phyloP scores from a whole-genome alignment of 2,888 invertebrate species.

The Ophonus ardosiacus region DNA sequence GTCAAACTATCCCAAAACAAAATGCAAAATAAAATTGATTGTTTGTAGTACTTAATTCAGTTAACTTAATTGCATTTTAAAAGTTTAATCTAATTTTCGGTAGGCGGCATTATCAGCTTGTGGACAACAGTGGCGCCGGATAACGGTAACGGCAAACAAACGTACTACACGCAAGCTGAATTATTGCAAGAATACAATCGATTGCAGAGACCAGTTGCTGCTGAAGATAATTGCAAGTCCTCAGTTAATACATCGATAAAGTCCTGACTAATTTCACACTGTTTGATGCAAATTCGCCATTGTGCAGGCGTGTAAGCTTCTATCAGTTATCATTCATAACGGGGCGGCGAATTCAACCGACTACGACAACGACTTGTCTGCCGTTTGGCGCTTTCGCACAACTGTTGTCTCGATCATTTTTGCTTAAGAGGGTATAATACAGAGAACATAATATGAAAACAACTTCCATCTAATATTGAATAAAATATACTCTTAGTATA shows the following conservation, averaged over 20 bases:
- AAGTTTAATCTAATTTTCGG: constrained; percentile 63
- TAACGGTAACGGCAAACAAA: constrained; percentile 27
- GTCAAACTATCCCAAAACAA: constrained; percentile 57
- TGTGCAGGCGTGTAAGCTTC: constrained; percentile 1
- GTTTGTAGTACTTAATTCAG: constrained; percentile 60
- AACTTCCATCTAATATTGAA: too few relatives aligned
- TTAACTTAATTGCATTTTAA: constrained; percentile 62
- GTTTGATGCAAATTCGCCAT: constrained; percentile 34
- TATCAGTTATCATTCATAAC: constrained; percentile 20
- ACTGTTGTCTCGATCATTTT: not conserved
- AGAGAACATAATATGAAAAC: too few relatives aligned
- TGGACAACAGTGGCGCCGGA: constrained; percentile 18
- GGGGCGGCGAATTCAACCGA: not conserved
- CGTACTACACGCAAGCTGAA: constrained; percentile 38
- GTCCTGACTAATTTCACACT: constrained; percentile 25
- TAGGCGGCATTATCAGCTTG: constrained; percentile 45
- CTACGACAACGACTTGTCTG: not conserved
- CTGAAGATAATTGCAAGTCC: constrained; percentile 44
- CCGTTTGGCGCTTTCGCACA: not conserved
- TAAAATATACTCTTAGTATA: too few relatives aligned
- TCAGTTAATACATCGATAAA: constrained; percentile 24
- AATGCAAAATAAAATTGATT: constrained; percentile 63
- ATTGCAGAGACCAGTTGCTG: constrained; percentile 39
- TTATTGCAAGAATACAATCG: constrained; percentile 47
- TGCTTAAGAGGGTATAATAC: not conserved